Conservation (phyloP, 2,888 invertebrate species). For the Hydroisotoma schaefferi region DNA sequence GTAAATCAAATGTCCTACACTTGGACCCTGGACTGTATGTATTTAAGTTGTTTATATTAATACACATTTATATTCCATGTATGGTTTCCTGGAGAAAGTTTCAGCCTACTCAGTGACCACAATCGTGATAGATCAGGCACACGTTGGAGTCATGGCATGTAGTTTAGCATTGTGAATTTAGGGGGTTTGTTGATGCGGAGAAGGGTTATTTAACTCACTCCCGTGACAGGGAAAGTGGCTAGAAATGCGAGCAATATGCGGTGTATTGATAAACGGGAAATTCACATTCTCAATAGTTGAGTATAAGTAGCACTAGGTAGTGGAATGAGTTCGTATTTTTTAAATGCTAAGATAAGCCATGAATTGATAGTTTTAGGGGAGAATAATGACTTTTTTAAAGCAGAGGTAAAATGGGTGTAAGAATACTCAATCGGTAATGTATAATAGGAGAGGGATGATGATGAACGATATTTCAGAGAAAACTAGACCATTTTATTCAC, state of each 20-base stretch:
- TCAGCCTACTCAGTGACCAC: background rate
- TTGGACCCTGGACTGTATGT: too few relatives aligned
- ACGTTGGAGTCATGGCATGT: background rate
- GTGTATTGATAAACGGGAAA: background rate
- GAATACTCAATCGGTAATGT: background rate
- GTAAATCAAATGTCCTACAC: slow-evolving; percentile 13
- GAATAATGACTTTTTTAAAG: background rate
- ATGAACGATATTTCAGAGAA: background rate
- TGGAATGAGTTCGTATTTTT: slow-evolving; percentile 1
- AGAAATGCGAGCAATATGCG: background rate
- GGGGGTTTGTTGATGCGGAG: too few relatives aligned
- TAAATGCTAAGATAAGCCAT: slow-evolving; percentile 1
- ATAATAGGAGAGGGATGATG: background rate
- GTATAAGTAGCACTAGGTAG: slow-evolving; percentile 3
- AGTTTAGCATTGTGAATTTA: too few relatives aligned
- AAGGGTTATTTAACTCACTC: too few relatives aligned
- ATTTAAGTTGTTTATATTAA: too few relatives aligned
- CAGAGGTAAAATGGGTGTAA: background rate
- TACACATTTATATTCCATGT: too few relatives aligned
- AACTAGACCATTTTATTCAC: slow-evolving; percentile 4
- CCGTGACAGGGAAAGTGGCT: too few relatives aligned
- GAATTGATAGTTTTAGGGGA: background rate
- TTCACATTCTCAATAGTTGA: background rate
- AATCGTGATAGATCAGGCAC: too few relatives aligned
- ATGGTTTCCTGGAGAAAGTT: background rate